Conservation (phyloP, 2,797 vertebrate genomes). For the Macrochelys suwanniensis region DNA sequence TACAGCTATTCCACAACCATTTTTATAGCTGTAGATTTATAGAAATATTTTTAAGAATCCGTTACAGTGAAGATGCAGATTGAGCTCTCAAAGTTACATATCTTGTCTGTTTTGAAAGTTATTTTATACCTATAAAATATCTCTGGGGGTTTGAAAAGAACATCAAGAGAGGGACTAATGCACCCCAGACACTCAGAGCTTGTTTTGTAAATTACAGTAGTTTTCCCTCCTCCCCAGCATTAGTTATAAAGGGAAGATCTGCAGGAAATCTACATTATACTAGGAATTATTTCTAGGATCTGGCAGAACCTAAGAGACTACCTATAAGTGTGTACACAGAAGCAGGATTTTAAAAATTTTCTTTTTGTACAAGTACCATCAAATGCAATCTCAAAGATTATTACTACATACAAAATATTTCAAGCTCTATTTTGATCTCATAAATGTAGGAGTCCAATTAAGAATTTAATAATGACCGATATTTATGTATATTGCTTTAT, state of each 20-base stretch:
- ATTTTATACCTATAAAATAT: neutral
- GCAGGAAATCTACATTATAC: neutral
- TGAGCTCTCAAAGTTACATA: neutral
- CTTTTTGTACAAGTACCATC: neutral
- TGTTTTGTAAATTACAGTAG: neutral
- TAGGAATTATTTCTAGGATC: neutral
- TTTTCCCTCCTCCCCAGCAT: neutral
- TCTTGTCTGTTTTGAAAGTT: neutral
- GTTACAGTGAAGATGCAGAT: neutral
- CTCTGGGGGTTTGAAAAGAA: neutral
- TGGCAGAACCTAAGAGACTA: neutral
- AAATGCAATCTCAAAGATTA: neutral
- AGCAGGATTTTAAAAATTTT: neutral
- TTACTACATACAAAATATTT: accelerated
- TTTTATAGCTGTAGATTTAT: neutral
- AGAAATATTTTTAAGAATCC: neutral
- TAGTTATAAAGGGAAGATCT: neutral
- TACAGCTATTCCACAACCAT: neutral
- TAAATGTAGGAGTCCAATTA: neutral
- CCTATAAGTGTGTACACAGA: neutral
- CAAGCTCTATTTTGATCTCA: neutral
- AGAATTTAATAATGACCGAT: neutral
- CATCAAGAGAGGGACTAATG: accelerated
- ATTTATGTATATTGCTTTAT: neutral
- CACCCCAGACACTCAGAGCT: neutral